A percentile compares a stretch with the other conserved stretches of the same genome.
phyloP scores from a whole-genome alignment of 1,140 invertebrate genomes.

The Holcopasites calliopsidis region DNA sequence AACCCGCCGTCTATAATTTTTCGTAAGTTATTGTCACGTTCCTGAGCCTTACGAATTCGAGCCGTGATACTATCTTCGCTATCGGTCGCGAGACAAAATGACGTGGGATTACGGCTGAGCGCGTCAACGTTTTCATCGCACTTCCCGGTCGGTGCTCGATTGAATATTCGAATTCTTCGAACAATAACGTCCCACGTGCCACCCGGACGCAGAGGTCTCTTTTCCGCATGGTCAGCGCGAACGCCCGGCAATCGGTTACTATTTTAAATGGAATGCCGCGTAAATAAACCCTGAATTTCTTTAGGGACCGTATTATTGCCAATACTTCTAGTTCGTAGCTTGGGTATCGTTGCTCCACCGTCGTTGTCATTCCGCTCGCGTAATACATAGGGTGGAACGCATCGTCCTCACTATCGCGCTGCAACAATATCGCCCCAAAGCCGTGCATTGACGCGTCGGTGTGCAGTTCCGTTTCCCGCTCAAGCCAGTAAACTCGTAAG shows the following conservation, averaged over 20 bases:
- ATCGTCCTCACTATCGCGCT: neutral
- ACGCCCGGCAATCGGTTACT: constrained; percentile 9
- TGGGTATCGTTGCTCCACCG: neutral
- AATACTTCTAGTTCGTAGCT: constrained; percentile 11
- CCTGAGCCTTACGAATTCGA: too few relatives aligned
- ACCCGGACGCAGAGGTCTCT: too few relatives aligned
- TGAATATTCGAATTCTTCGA: too few relatives aligned
- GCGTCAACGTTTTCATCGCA: neutral
- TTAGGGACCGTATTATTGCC: neutral
- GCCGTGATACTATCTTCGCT: too few relatives aligned
- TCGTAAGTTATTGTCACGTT: too few relatives aligned
- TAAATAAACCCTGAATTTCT: neutral
- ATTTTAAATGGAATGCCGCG: neutral
- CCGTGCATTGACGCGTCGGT: neutral
- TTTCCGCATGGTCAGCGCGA: too few relatives aligned
- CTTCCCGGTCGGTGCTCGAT: neutral
- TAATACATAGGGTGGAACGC: constrained; percentile 1
- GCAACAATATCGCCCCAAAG: neutral
- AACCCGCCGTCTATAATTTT: neutral
- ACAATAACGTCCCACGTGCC: too few relatives aligned
- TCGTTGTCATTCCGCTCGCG: neutral
- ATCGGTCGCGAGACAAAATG: too few relatives aligned
- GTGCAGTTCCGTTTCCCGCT: neutral
- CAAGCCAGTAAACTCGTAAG: neutral
- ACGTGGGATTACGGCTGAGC: neutral